A percentile compares a stretch with the other conserved stretches of the same genome.
phyloP scores from a whole-genome alignment of 2,888 invertebrate genomes.

The Calameuta pallipes region DNA sequence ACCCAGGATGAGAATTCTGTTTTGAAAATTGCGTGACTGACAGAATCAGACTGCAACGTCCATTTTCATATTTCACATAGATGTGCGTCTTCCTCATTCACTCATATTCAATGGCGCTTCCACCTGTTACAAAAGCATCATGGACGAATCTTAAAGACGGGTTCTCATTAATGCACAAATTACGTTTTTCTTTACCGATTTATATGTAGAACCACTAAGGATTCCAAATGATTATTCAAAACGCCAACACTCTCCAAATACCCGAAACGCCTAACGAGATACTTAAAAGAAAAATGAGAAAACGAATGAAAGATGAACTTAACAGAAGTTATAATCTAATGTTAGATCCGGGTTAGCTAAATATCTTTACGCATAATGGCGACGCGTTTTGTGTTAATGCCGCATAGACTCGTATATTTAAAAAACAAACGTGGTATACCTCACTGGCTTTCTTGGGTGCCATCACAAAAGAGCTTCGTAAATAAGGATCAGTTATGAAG shows the following conservation, averaged over 20 bases:
- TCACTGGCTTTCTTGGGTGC: constrained; percentile 75
- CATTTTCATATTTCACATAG: not conserved
- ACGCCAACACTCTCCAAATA: not conserved
- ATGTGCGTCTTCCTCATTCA: not conserved
- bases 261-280: not conserved
- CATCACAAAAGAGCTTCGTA: constrained; percentile 79
- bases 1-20: not conserved
- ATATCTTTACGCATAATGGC: constrained; percentile 76
- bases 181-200: not conserved
- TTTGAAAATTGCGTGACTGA: not conserved
- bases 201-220: not conserved
- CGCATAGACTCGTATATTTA: constrained; percentile 82
- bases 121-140: not conserved
- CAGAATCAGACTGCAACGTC: too few relatives aligned
- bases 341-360: constrained; percentile 65
- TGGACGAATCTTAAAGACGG: not conserved
- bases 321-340: too few relatives aligned
- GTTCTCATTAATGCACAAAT: not conserved
- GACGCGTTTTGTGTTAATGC: constrained; percentile 80
- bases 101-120: not conserved
- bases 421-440: constrained; percentile 74
- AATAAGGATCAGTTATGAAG: constrained; percentile 77
- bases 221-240: not conserved
- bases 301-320: too few relatives aligned
- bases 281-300: too few relatives aligned